These are phyloP conservation scores for Andrena flavipes DNA, from an alignment of 2,888 invertebrate genomes.

Conservation along the genomic window DNA sequence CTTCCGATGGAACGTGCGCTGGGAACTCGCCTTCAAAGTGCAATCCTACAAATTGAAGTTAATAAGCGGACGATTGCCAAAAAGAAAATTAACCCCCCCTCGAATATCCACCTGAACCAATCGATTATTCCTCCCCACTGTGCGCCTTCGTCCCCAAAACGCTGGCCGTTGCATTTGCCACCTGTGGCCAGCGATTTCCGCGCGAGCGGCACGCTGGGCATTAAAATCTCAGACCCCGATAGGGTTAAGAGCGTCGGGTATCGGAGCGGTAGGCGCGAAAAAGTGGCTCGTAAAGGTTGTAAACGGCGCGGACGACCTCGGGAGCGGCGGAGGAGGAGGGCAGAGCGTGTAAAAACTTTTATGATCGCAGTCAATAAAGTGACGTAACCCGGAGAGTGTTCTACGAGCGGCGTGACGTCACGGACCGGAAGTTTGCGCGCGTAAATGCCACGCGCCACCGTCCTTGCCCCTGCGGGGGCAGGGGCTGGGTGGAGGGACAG, in stretches of 20 bases:
- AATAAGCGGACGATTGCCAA: neutral
- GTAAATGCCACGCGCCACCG: slow-evolving; percentile 76
- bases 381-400: slow-evolving; percentile 82
- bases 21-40: neutral
- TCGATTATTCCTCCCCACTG: neutral
- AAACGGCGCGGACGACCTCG: slow-evolving; percentile 20
- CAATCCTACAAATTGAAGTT: neutral
- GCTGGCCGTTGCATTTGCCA: neutral
- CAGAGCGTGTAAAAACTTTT: slow-evolving; percentile 83
- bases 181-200: neutral
- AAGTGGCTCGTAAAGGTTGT: slow-evolving; percentile 38
- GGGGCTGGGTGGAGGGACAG: slow-evolving; percentile 57
- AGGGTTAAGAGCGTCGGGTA: neutral
- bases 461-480: slow-evolving; percentile 67
- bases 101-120: neutral
- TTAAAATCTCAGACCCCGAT: neutral
- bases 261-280: slow-evolving; percentile 2
- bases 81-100: neutral
- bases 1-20: too few species aligned
- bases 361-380: slow-evolving; percentile 84
- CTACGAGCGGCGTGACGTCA: slow-evolving; percentile 80
- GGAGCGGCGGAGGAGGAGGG: neutral
- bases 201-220: neutral
- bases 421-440: slow-evolving; percentile 79
- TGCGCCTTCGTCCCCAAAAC: neutral